These are phyloP conservation scores for Tetraodon nigroviridis DNA, from an alignment of 2,113 vertebrate genomes.

Conservation along the genomic window DNA sequence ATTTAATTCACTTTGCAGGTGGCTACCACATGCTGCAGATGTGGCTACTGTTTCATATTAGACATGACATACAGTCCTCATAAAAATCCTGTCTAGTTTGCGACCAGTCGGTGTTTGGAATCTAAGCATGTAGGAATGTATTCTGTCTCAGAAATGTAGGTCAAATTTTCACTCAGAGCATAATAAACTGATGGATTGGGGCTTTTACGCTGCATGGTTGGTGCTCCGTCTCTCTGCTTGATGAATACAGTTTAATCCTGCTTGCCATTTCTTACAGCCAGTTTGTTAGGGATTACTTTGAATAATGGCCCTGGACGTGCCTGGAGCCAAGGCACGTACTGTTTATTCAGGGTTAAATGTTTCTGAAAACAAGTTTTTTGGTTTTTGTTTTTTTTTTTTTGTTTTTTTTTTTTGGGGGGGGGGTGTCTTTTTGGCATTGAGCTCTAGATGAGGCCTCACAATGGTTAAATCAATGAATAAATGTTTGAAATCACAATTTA, in stretches of 20 bases:
- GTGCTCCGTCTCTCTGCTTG: background rate
- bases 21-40: background rate
- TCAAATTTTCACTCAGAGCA: constrained; percentile 1
- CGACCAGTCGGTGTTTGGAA: too few species aligned
- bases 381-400: too few species aligned
- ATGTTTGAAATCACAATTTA: too few species aligned
- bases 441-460: too few species aligned
- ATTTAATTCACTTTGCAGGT: background rate
- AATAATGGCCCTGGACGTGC: background rate
- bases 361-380: too few species aligned
- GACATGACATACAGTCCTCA: background rate
- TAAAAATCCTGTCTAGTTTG: too few species aligned
- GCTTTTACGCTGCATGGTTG: background rate
- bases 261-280: background rate
- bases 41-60: constrained; percentile 4
- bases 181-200: constrained; percentile 6
- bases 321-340: background rate
- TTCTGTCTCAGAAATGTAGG: constrained; percentile 9
- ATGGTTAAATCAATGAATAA: too few species aligned
- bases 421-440: too few species aligned
- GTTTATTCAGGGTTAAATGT: background rate
- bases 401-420: too few species aligned
- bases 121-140: background rate
- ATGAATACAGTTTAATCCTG: background rate
- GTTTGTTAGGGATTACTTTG: background rate